Conservation (phyloP, 1,140 invertebrate genomes). For the Telenomus remus region DNA sequence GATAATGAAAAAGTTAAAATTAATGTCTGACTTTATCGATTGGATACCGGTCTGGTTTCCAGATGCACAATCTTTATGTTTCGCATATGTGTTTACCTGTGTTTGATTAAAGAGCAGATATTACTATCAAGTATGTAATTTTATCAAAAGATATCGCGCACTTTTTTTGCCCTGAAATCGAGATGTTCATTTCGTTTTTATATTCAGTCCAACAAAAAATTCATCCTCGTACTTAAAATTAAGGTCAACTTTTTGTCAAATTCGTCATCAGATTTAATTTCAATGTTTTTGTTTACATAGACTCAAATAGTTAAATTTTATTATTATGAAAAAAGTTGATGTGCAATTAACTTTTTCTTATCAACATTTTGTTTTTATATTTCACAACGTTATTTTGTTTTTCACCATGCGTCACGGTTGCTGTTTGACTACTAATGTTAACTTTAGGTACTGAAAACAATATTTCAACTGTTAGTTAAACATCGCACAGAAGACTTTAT, state of each 20-base stretch:
- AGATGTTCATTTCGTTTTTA: neutral
- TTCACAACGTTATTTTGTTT: neutral
- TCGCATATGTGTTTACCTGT: conserved; percentile 9
- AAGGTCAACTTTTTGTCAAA: too few relatives aligned
- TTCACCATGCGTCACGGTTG: neutral
- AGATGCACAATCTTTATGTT: conserved; percentile 18
- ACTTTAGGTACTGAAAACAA: too few relatives aligned
- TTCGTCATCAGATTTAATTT: too few relatives aligned
- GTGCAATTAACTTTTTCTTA: too few relatives aligned
- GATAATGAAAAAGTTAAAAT: too few relatives aligned
- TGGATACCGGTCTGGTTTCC: conserved; percentile 7
- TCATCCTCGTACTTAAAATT: neutral
- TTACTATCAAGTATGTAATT: conserved; percentile 13
- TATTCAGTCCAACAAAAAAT: neutral
- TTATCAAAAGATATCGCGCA: conserved; percentile 26
- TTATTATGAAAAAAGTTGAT: too few relatives aligned
- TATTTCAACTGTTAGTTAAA: neutral
- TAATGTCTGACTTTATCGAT: neutral
- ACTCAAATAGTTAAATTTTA: too few relatives aligned
- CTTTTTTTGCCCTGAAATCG: conserved; percentile 7
- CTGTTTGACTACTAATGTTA: too few relatives aligned
- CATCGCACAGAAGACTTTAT: conserved; percentile 14
- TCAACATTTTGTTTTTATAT: neutral
- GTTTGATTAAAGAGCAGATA: conserved; percentile 36
- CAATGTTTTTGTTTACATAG: neutral